Evolutionary conservation across 2,113 vertebrate genomes (phyloP).

Genomic region (Pycnonotus jocosus): DNA sequence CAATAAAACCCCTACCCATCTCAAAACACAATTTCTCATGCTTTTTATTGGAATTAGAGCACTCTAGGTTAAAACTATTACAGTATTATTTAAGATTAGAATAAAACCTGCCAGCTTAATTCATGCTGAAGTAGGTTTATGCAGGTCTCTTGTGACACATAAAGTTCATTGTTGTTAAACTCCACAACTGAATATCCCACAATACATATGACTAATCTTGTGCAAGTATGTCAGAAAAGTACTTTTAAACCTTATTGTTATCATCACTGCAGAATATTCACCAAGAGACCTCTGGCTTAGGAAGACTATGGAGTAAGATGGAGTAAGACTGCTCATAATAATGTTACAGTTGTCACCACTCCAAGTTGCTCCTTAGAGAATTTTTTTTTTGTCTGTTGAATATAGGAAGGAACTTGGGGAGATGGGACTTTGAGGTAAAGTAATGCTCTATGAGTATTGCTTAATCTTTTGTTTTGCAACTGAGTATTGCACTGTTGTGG

Average conservation of each 20-base stretch:
- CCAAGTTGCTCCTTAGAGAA: not conserved
- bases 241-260: not conserved
- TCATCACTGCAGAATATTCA: not conserved
- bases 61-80: not conserved
- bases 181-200: not conserved
- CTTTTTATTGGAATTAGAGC: not conserved
- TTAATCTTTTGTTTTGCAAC: not conserved
- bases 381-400: not conserved
- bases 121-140: not conserved
- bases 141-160: not conserved
- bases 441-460: not conserved
- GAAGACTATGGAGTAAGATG: not conserved
- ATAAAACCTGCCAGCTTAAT: not conserved
- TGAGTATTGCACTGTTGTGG: not conserved
- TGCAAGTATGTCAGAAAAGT: not conserved
- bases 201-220: not conserved
- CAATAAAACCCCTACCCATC: fast-evolving
- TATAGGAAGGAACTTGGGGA: not conserved
- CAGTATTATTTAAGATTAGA: not conserved
- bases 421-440: not conserved
- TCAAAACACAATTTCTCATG: not conserved
- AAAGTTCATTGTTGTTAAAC: not conserved
- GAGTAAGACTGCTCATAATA: not conserved
- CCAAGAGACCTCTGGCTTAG: not conserved
- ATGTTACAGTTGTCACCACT: not conserved